phyloP scores from a whole-genome alignment of 2,888 invertebrate species.

The Cybosia mesomella region DNA sequence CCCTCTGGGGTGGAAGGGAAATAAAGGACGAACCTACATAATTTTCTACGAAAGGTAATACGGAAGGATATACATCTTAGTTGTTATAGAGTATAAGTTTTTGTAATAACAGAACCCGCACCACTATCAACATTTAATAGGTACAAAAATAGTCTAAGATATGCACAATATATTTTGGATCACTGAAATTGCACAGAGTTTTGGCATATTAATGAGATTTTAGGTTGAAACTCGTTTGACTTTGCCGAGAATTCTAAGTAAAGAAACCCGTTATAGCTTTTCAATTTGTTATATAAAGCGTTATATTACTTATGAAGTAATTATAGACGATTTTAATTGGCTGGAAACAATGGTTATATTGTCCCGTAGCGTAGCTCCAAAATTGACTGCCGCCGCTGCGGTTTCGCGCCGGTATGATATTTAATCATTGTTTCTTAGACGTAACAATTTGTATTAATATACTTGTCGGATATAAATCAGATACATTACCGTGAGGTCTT shows the following conservation, averaged over 20 bases:
- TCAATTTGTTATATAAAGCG: constrained; percentile 9
- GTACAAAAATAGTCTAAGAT: not conserved
- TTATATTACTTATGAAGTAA: constrained; percentile 12
- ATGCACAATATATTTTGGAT: not conserved
- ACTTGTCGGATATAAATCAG: not conserved
- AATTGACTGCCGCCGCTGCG: not conserved
- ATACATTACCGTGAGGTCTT: not conserved
- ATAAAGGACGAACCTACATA: too few species aligned
- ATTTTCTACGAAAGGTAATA: too few species aligned
- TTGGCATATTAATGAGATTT: constrained; percentile 13
- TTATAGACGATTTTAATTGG: not conserved
- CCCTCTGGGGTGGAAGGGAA: too few species aligned
- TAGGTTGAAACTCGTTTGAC: constrained; percentile 5
- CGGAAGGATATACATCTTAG: too few species aligned
- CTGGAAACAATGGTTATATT: not conserved
- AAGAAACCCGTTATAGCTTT: constrained; percentile 15
- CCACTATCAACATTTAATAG: not conserved
- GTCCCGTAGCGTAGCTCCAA: not conserved
- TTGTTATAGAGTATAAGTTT: too few species aligned
- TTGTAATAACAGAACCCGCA: not conserved
- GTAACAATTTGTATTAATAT: not conserved
- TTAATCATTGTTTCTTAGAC: not conserved
- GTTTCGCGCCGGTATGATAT: not conserved
- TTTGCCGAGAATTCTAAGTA: constrained; percentile 13
- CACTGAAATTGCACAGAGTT: not conserved